phyloP scores from a whole-genome alignment of 1,140 invertebrate genomes.

The Tetramorium simillimum region DNA sequence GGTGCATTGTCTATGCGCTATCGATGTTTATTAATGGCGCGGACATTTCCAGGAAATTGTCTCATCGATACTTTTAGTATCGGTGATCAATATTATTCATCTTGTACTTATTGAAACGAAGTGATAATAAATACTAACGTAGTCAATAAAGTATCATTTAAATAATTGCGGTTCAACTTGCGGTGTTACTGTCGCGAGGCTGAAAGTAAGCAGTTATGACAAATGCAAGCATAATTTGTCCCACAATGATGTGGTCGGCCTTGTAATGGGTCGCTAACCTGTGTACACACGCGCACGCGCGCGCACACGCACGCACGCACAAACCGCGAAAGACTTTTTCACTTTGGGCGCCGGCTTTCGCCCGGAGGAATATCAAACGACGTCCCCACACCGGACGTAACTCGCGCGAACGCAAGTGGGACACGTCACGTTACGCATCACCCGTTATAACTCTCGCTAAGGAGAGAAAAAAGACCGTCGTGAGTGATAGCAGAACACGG shows the following conservation, averaged over 20 bases:
- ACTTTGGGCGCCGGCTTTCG: constrained; percentile 66
- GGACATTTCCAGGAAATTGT: not conserved
- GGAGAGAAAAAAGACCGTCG: not conserved
- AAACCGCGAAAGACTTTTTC: constrained; percentile 62
- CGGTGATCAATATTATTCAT: not conserved
- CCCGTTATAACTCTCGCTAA: constrained; percentile 24
- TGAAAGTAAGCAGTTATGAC: constrained; percentile 40
- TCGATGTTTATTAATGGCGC: not conserved
- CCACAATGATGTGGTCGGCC: constrained; percentile 56
- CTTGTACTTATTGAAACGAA: not conserved
- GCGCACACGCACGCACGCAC: not conserved
- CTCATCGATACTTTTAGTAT: not conserved
- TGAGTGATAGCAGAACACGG: not conserved
- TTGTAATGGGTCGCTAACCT: constrained; percentile 65
- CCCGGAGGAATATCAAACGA: constrained; percentile 36
- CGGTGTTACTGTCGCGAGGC: not conserved
- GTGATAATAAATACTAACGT: not conserved
- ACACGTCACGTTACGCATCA: constrained; percentile 1
- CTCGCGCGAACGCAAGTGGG: not conserved
- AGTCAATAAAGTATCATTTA: not conserved
- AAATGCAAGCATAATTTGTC: constrained; percentile 59
- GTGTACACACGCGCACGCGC: not conserved
- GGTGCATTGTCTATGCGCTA: not conserved
- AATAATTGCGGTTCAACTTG: not conserved
- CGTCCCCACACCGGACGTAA: not conserved